These are phyloP conservation scores for Aradophagus sp. DNA, from an alignment of 1,140 invertebrate species.

Conservation along the genomic window DNA sequence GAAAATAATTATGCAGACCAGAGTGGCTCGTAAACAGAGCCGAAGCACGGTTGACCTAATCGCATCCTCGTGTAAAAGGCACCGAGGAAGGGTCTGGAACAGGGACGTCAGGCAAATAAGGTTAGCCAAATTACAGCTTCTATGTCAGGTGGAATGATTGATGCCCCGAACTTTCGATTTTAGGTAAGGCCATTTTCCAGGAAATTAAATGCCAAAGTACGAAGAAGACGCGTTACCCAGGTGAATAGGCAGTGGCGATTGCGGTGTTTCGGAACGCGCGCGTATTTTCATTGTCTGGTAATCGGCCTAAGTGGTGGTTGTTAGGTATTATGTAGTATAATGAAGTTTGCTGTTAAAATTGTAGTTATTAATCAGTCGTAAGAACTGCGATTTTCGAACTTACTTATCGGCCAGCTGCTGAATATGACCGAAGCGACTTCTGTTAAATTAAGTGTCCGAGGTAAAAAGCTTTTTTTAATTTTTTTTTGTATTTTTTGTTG, in stretches of 20 bases:
- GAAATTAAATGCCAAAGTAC: constrained; percentile 70
- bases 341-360: constrained; percentile 29
- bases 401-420: too few species aligned
- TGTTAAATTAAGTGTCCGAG: too few species aligned
- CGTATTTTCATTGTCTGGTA: constrained; percentile 28
- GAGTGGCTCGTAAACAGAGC: constrained; percentile 62
- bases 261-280: constrained; percentile 23
- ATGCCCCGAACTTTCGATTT: constrained; percentile 61
- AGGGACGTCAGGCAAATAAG: constrained; percentile 54
- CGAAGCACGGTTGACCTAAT: constrained; percentile 57
- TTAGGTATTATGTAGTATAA: constrained; percentile 25
- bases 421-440: too few species aligned
- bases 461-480: too few species aligned
- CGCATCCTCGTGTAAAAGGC: constrained; percentile 54
- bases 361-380: too few species aligned
- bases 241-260: constrained; percentile 30
- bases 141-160: constrained; percentile 72
- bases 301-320: constrained; percentile 30
- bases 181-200: constrained; percentile 64
- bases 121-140: constrained; percentile 75
- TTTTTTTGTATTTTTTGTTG: too few species aligned
- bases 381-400: too few species aligned
- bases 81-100: constrained; percentile 24
- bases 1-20: constrained; percentile 60
- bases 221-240: constrained; percentile 28